Conservation (phyloP, 2,113 vertebrate species). For the Pheucticus melanocephalus region DNA sequence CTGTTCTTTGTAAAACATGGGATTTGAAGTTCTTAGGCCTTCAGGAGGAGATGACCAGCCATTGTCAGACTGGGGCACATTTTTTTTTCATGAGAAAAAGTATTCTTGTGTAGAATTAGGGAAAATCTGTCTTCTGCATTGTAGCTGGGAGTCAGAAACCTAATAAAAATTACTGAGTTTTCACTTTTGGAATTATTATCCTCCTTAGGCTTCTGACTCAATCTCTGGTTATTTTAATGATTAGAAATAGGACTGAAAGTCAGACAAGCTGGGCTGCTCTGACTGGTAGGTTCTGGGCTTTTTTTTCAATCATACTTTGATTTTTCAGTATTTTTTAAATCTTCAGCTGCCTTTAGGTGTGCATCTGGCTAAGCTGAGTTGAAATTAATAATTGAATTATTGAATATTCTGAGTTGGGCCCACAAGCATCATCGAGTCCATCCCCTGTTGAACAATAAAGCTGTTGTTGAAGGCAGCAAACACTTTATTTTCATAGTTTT, state of each 20-base stretch:
- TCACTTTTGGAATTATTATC: background rate
- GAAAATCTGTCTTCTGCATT: background rate
- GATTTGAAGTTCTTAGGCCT: background rate
- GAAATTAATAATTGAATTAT: background rate
- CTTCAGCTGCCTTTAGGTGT: background rate
- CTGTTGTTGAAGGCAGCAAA: background rate
- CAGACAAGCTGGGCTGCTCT: background rate
- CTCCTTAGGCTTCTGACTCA: background rate
- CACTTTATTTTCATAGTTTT: background rate
- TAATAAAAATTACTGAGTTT: background rate
- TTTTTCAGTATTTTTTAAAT: background rate
- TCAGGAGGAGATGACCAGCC: background rate
- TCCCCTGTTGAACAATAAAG: background rate
- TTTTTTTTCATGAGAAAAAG: background rate
- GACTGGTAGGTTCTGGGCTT: background rate
- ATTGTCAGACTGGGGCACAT: fast-evolving
- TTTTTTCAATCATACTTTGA: background rate
- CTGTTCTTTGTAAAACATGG: fast-evolving
- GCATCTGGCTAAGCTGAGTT: background rate
- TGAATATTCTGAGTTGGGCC: background rate
- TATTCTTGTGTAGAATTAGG: background rate
- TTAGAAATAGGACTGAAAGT: background rate
- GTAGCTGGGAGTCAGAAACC: background rate
- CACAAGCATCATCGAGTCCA: background rate
- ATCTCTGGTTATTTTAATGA: background rate